Base-by-base conservation (phyloP, 1,140 invertebrate species). In the Akabosia matsudoensis region DNA sequence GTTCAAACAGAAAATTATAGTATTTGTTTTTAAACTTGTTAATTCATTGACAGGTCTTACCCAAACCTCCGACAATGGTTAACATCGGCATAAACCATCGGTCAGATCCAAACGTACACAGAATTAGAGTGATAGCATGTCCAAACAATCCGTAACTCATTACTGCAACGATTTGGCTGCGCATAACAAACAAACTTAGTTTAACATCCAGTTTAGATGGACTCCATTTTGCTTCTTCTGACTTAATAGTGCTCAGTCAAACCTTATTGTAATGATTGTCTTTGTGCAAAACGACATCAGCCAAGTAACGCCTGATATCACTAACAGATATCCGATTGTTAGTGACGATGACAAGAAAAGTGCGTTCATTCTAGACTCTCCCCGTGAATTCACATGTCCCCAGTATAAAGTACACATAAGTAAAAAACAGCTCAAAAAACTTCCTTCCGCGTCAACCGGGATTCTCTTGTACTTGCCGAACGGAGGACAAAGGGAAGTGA, bases 111-210 rank as follows among this genome's bases (percentile, higher is more conserved):
- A 87, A 16, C 71, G 84, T 83, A 14, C 85, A 85, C 1, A 83
- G n/a, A 16, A 82, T 51, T 2, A 88, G 76, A 0, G 85, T 85
- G 1, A 87, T 76, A 24, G 87, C 78, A 78, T 87, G 85, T n/a
- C 86, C 86, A 81, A 85, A 87, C 1, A 87, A 79, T 22, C 83
- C 83, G 80, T 88, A 87, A 4, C 86, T 86, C 24, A 86, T 78
- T n/a, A 87, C 77, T 24, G 84, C 83, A 16, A 84, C 26, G 26
- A 85, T 82, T 82, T 87, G 84, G 16, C 78, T 81, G 76, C 84
- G 84, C 70, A 77, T 83, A 64, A 33, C 67, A 28, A 16, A 54
- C 28, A 74, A 54, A 18, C n/a, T n/a, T n/a, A n/a, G n/a, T n/a
- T n/a, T 7, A 24, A 3, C 18, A 71, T n/a, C n/a, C n/a, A n/a